Percentiles rank a stretch among this genome's conserved stretches.
Evolutionary conservation across 2,888 invertebrate genomes (phyloP).

Genomic region (Selenia dentaria): DNA sequence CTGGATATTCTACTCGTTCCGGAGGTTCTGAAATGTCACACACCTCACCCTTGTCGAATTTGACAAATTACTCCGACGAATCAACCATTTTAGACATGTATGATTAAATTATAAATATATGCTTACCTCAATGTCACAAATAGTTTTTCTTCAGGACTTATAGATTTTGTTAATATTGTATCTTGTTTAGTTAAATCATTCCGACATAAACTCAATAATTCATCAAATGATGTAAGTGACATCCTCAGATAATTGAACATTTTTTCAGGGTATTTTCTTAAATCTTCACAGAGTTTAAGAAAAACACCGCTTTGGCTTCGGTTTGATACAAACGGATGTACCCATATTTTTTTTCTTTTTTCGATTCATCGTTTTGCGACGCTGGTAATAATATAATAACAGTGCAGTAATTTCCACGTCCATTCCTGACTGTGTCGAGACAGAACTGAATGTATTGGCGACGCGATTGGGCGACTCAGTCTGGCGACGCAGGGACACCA

Average conservation of each 20-base stretch:
- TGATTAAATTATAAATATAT: constrained; percentile 21
- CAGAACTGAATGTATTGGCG: constrained; percentile 23
- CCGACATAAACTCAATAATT: constrained; percentile 31
- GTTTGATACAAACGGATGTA: constrained; percentile 21
- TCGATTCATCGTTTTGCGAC: constrained; percentile 7
- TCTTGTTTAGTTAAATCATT: constrained; percentile 30
- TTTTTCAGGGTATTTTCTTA: constrained; percentile 31
- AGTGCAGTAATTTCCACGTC: constrained; percentile 24
- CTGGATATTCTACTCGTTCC: too few species aligned
- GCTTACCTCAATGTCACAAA: constrained; percentile 31
- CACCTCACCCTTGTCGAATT: constrained; percentile 18
- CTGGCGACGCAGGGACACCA: constrained; percentile 24
- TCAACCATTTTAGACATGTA: constrained; percentile 26
- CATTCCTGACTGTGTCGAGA: constrained; percentile 20
- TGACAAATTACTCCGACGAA: constrained; percentile 22
- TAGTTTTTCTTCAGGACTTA: constrained; percentile 32
- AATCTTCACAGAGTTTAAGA: constrained; percentile 27
- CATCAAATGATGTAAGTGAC: constrained; percentile 32
- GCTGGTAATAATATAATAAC: constrained; percentile 10
- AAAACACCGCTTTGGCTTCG: too few species aligned
- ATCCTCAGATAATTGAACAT: constrained; percentile 31
- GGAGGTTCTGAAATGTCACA: constrained; percentile 23
- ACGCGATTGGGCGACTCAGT: constrained; percentile 25
- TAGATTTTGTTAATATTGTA: constrained; percentile 34
- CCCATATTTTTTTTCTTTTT: constrained; percentile 19